Evolutionary conservation across 1,140 invertebrate species (phyloP).

Genomic region (Rhopalosiphum padi): DNA sequence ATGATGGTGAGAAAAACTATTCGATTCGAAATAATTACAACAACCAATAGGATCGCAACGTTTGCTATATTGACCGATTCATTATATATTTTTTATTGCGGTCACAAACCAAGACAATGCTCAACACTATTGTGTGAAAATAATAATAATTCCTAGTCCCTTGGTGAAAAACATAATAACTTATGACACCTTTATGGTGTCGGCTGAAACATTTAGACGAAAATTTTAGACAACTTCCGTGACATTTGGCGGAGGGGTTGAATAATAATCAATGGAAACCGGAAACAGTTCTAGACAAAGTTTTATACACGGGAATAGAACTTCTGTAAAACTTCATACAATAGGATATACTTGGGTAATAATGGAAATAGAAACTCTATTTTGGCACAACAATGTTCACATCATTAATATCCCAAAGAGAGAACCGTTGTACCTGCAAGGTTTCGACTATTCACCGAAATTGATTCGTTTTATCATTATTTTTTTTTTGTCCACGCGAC

Average conservation of each 20-base stretch:
- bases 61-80: background rate
- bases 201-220: constrained; percentile 21
- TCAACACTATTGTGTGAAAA: background rate
- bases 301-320: background rate
- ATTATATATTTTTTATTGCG: background rate
- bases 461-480: background rate
- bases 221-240: constrained; percentile 21
- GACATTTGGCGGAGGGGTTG: constrained; percentile 10
- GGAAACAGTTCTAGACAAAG: constrained; percentile 12
- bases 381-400: constrained; percentile 25
- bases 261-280: constrained; percentile 33
- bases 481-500: background rate
- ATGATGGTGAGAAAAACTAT: background rate
- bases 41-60: background rate
- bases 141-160: background rate
- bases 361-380: constrained; percentile 34
- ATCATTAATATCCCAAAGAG: background rate
- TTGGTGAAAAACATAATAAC: background rate
- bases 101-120: background rate
- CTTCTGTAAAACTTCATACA: constrained; percentile 21
- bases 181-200: constrained; percentile 18
- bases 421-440: background rate
- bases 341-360: constrained; percentile 1
- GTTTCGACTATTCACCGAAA: background rate
- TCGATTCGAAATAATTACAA: background rate